Conservation (phyloP, 37 sponge, comb jelly and placozoan genomes). For the Theonella swinhoei region DNA sequence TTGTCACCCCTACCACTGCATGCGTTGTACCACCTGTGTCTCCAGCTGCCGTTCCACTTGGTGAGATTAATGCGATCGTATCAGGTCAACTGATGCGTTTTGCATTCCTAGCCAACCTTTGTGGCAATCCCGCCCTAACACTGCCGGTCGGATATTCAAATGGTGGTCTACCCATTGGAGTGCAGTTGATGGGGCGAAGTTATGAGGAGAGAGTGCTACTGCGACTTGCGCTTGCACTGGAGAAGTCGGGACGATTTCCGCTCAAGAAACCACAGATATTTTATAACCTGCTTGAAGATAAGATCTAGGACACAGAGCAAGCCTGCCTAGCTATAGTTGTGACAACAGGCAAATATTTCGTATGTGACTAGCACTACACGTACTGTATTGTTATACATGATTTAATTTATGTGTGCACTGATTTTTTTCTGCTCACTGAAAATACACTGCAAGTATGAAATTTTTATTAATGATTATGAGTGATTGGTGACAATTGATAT, state of each 20-base stretch:
- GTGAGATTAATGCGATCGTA: constrained; percentile 31
- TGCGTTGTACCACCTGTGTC: constrained; percentile 50
- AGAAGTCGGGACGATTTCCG: constrained; percentile 40
- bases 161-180: constrained; percentile 76
- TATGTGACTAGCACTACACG: too few relatives aligned
- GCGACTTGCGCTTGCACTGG: constrained; percentile 71
- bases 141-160: constrained; percentile 72
- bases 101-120: constrained; percentile 71
- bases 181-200: constrained; percentile 90
- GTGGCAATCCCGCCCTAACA: constrained; percentile 69
- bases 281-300: constrained; percentile 34
- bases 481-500: background rate
- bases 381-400: too few relatives aligned
- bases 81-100: constrained; percentile 44
- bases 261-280: constrained; percentile 45
- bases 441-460: too few relatives aligned
- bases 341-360: too few relatives aligned
- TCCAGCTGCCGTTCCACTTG: constrained; percentile 30
- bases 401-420: too few relatives aligned
- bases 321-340: too few relatives aligned
- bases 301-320: too few relatives aligned
- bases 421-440: too few relatives aligned
- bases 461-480: constrained; percentile 4
- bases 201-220: constrained; percentile 84
- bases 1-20: constrained; percentile 71